phyloP scores from a whole-genome alignment of 2,888 invertebrate species.

The Blastobasis adustella region DNA sequence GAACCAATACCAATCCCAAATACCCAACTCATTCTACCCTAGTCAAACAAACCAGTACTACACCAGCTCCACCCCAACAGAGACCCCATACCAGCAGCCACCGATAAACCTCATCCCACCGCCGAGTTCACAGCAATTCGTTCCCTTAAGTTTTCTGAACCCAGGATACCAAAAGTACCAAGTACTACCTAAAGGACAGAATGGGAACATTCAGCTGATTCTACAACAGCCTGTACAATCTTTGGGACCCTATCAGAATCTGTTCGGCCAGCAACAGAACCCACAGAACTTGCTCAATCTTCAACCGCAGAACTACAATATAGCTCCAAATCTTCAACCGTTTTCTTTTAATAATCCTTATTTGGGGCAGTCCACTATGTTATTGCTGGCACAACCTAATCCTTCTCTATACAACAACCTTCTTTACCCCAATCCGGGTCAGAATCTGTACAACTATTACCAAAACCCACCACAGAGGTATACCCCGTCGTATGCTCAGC shows the following conservation, averaged over 20 bases:
- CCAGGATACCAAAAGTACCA: slow-evolving; percentile 67
- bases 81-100: slow-evolving; percentile 30
- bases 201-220: slow-evolving; percentile 50
- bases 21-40: slow-evolving; percentile 57
- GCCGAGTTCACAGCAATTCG: slow-evolving; percentile 42
- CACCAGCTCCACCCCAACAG: slow-evolving; percentile 31
- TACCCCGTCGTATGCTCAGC: no score
- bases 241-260: no score
- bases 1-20: slow-evolving; percentile 42
- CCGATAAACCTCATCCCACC: slow-evolving; percentile 42
- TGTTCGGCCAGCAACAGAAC: no score
- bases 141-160: slow-evolving; percentile 54
- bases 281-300: slow-evolving; percentile 7
- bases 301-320: slow-evolving; percentile 39
- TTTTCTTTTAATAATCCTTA: slow-evolving; percentile 39
- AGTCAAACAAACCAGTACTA: slow-evolving; percentile 54
- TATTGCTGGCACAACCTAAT: slow-evolving; percentile 50
- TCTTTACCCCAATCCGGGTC: slow-evolving; percentile 44
- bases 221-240: slow-evolving; percentile 41
- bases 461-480: slow-evolving; percentile 27
- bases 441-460: slow-evolving; percentile 55
- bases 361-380: slow-evolving; percentile 48
- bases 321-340: slow-evolving; percentile 40
- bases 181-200: slow-evolving; percentile 48
- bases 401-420: slow-evolving; percentile 49